These are phyloP conservation scores for Hucho hucho DNA, from an alignment of 2,113 vertebrate genomes.

Conservation along the genomic window DNA sequence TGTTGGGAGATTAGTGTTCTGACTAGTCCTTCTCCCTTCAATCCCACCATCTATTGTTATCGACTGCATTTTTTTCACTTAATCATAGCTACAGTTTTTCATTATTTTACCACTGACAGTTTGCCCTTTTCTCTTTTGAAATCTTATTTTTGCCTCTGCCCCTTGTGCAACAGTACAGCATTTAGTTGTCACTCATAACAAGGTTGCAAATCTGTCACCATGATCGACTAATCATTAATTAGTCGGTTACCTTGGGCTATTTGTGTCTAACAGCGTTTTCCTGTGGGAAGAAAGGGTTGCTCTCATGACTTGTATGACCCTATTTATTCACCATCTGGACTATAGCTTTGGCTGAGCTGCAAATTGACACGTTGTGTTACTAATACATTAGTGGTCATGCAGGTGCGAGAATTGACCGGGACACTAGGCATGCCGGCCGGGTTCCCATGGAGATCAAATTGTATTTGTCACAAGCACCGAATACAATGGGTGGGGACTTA, in stretches of 20 bases:
- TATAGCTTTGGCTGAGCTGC: not conserved
- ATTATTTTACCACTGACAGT: conserved; percentile 16
- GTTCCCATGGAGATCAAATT: not conserved
- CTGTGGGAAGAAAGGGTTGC: not conserved
- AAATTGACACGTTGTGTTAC: not conserved
- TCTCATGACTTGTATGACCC: conserved; percentile 6
- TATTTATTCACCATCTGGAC: conserved; percentile 13
- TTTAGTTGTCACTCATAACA: not conserved
- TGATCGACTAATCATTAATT: not conserved
- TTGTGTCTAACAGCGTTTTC: not conserved
- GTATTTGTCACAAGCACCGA: no score
- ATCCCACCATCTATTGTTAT: no score
- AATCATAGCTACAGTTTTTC: no score
- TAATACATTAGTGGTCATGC: not conserved
- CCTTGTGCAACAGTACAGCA: not conserved
- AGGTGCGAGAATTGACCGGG: conserved; percentile 8
- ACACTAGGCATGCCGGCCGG: not conserved
- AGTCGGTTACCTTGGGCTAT: not conserved
- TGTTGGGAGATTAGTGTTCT: no score
- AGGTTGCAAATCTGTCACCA: not conserved
- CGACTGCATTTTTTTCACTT: no score
- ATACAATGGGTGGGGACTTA: no score
- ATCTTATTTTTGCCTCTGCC: not conserved
- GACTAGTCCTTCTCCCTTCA: no score
- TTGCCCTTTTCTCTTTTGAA: conserved; percentile 18